Evolutionary conservation across 2,113 vertebrate genomes (phyloP).

Genomic region (Peromyscus leucopus): DNA sequence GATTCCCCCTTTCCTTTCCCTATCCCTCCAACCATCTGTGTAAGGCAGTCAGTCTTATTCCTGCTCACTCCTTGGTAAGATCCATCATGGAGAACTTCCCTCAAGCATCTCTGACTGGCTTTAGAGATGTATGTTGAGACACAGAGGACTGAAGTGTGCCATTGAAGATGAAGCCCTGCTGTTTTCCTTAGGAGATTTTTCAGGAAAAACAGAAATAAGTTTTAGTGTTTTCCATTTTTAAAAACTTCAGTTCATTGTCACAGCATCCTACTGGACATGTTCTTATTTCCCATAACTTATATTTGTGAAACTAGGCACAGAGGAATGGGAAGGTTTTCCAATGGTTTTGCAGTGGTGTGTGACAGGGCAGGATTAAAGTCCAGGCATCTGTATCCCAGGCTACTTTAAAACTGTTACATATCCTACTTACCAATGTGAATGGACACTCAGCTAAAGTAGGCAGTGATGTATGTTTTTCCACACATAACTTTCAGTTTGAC

Average conservation of each 20-base stretch:
- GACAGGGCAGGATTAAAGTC: not conserved
- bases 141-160: not conserved
- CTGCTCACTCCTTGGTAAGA: not conserved
- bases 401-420: not conserved
- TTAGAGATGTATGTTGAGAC: not conserved
- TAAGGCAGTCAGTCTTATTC: not conserved
- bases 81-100: not conserved
- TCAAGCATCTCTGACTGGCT: not conserved
- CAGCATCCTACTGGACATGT: not conserved
- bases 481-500: not conserved
- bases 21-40: not conserved
- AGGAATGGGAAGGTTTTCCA: not conserved
- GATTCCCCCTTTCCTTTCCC: constrained; percentile 49
- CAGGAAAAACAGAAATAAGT: not conserved
- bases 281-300: not conserved
- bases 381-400: not conserved
- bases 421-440: not conserved
- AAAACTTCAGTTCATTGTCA: not conserved
- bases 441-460: not conserved
- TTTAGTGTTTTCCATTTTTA: not conserved
- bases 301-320: not conserved
- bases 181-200: not conserved
- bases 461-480: not conserved
- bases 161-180: not conserved
- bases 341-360: no score